Conservation (phyloP, 2,797 vertebrate species). For the Tapera naevia region DNA sequence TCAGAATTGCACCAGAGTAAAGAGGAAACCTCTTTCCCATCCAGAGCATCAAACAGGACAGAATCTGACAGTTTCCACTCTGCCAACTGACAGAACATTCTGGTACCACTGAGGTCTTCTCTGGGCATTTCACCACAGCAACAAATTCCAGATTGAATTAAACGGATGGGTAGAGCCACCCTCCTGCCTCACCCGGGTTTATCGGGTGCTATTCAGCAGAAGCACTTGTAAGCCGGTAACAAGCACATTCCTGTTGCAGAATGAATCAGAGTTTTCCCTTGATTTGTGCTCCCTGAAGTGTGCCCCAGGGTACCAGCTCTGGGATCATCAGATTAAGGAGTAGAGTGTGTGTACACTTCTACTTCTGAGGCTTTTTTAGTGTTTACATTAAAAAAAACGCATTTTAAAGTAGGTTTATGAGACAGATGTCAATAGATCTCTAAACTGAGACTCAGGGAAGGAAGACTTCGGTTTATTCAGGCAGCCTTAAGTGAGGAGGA, state of each 20-base stretch:
- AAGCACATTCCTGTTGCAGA: not conserved
- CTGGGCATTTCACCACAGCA: not conserved
- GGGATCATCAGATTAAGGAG: conserved; percentile 24
- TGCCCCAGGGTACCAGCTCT: not conserved
- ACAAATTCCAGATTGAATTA: not conserved
- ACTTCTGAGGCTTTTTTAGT: not conserved
- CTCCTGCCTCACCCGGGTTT: not conserved
- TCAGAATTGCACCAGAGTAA: not conserved
- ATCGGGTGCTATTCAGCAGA: not conserved
- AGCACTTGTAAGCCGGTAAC: not conserved
- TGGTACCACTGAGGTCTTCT: not conserved
- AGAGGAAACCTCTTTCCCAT: not conserved
- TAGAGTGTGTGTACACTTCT: not conserved
- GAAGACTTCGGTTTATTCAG: not conserved
- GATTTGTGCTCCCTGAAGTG: conserved; percentile 28
- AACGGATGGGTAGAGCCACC: rapidly evolving
- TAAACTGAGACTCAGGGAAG: not conserved
- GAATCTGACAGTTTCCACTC: not conserved
- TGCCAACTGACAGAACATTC: not conserved
- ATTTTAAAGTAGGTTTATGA: conserved; percentile 7
- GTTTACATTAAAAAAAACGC: conserved; percentile 34
- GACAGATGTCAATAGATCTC: not conserved
- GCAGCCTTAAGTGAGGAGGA: not conserved
- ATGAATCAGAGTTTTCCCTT: conserved; percentile 28
- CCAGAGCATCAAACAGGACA: not conserved